Conservation (phyloP, 2,797 vertebrate species). For the Lophotriccus pileatus region DNA sequence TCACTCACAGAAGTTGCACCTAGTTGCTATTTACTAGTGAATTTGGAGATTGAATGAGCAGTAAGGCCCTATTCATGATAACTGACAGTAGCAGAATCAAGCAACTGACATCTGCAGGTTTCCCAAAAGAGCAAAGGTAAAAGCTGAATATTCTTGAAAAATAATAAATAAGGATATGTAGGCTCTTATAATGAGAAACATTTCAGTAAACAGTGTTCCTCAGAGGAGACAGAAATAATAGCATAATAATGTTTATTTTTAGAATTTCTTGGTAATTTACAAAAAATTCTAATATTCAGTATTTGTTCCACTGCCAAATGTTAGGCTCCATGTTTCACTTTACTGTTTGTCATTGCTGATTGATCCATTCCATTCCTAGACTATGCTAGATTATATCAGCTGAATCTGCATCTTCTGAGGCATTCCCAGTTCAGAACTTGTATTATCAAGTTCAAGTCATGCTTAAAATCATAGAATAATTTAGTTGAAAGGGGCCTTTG, state of each 20-base stretch:
- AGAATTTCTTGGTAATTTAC: neutral
- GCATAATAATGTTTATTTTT: neutral
- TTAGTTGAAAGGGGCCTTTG: neutral
- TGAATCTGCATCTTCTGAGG: neutral
- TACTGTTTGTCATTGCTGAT: neutral
- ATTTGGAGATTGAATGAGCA: neutral
- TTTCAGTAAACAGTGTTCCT: neutral
- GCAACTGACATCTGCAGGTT: neutral
- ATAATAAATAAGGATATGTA: neutral
- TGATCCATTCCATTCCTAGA: neutral
- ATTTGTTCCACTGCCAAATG: neutral
- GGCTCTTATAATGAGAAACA: neutral
- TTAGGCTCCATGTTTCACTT: neutral
- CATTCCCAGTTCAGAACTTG: neutral
- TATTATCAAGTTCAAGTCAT: neutral
- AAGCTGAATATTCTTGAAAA: neutral
- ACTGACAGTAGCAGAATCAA: neutral
- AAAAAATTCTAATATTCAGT: neutral
- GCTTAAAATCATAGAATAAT: neutral
- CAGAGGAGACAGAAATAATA: neutral
- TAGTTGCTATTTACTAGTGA: neutral
- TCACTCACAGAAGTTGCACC: neutral
- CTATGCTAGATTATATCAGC: neutral
- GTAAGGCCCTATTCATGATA: neutral
- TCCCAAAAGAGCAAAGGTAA: neutral